These are phyloP conservation scores for Sylvicapra grimmia DNA, from an alignment of 2,113 vertebrate genomes.

Conservation along the genomic window DNA sequence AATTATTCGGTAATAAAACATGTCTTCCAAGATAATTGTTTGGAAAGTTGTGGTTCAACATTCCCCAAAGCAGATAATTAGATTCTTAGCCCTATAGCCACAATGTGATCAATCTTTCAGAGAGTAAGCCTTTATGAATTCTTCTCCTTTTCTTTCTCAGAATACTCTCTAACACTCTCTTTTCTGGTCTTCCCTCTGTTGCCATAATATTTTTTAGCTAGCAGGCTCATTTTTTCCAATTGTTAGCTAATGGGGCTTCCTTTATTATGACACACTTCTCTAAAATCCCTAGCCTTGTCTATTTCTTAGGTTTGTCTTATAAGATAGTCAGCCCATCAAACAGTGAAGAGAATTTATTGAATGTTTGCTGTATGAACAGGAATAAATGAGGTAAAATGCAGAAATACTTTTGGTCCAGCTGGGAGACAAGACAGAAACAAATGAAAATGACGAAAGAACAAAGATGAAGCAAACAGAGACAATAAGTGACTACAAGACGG, in stretches of 20 bases:
- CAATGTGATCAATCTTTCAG: not conserved
- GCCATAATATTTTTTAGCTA: not conserved
- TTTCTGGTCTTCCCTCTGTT: not conserved
- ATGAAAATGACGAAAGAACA: constrained; percentile 17
- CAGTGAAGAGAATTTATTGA: not conserved
- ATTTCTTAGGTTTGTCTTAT: not conserved
- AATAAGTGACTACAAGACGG: not conserved
- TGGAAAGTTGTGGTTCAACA: constrained; percentile 35
- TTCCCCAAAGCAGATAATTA: constrained; percentile 42
- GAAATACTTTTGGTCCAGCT: not conserved
- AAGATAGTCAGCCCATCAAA: not conserved
- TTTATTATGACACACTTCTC: not conserved
- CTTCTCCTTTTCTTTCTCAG: not conserved
- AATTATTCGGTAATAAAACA: constrained; percentile 38
- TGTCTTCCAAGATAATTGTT: constrained; percentile 44
- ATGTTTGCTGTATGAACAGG: not conserved
- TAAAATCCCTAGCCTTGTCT: not conserved
- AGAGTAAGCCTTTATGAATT: not conserved
- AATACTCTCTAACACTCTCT: not conserved
- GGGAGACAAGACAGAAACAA: not conserved
- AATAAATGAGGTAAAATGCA: not conserved
- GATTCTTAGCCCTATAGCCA: not conserved
- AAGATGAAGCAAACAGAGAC: not conserved
- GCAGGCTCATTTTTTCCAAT: constrained; percentile 12
- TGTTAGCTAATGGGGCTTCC: not conserved